Evolutionary conservation across 2,888 invertebrate genomes (phyloP), one percentile per base, ranked within the genome.

Genomic region (Coremacera marginata): DNA sequence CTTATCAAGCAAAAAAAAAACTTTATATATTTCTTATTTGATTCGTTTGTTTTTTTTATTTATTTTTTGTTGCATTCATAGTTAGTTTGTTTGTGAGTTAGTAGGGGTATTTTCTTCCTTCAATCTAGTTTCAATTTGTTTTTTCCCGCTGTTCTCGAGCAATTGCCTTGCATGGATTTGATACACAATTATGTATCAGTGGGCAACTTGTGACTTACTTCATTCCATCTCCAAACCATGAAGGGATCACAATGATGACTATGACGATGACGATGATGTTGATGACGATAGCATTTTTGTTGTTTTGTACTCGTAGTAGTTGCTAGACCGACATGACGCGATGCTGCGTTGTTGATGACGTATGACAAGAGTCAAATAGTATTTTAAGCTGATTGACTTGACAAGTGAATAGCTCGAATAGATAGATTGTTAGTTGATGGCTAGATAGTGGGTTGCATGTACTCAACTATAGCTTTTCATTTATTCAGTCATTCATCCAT

Each of bases 351-450:
- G 44, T 44, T 72, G 62, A 37, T 73, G 51, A 51, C 70, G 51
- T 62, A 70, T 70, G 75, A 75, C 75, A 68, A 37, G 60, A 75
- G 75, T 76, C 75, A 76, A 76, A 76, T 62, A 62, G 68, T 76
- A 60, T 62, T 44, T 49, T 76, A 62, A 70, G 49, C 70, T 76
- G 75, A 76, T 76, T 76, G 75, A 76, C 49, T 70, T 70, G 68
- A 76, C 75, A 76, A 62, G 62, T 57, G 75, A 65, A 75, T 52
- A 75, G 37, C 22, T 71, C 60, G 37, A 8, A 37, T 37, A 8
- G 37, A 44, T 37, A 22, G 67, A 37, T 37, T 22, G 16, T n/a
- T 16, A 67, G 67, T 19, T 44, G 49, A 67, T 44, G 49, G 44
- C 37, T 67, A 1, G 37, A 34, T 63, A 27, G 22, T 44, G 44